Conservation (phyloP, 2,888 invertebrate genomes). For the Amiota mariae region DNA sequence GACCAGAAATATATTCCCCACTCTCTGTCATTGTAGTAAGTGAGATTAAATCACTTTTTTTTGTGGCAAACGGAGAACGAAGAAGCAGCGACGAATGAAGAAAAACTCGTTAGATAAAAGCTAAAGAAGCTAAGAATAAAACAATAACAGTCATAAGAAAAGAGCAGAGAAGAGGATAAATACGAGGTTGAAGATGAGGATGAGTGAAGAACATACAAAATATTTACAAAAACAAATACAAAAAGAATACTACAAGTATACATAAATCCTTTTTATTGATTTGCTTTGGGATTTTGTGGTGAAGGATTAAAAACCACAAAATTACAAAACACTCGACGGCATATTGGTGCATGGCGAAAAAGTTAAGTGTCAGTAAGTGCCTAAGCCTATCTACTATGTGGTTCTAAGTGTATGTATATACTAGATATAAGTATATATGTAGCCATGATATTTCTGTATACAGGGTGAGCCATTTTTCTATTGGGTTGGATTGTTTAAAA, state of each 20-base stretch:
- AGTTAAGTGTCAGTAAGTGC: too few species aligned
- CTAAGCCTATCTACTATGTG: too few species aligned
- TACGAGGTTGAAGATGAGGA: too few species aligned
- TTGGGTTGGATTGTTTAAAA: too few species aligned
- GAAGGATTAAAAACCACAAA: slow-evolving; percentile 59
- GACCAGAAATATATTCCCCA: slow-evolving; percentile 31
- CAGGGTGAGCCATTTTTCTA: too few species aligned
- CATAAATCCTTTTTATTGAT: slow-evolving; percentile 61
- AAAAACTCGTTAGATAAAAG: background rate
- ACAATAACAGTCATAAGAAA: background rate
- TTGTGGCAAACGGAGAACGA: slow-evolving; percentile 23
- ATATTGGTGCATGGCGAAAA: too few species aligned
- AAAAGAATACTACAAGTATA: slow-evolving; percentile 33
- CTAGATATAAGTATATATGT: too few species aligned
- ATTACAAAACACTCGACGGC: slow-evolving; percentile 56
- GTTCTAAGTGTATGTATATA: too few species aligned
- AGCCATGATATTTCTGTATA: too few species aligned
- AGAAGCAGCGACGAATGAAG: background rate
- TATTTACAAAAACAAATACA: background rate
- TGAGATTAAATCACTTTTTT: slow-evolving; percentile 56
- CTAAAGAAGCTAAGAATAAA: background rate
- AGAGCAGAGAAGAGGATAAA: background rate
- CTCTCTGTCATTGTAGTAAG: slow-evolving; percentile 56
- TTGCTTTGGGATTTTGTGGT: slow-evolving; percentile 36
- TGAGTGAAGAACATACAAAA: slow-evolving; percentile 36